Conservation (phyloP, 1,140 invertebrate genomes). For the Sarcophaga peregrina region DNA sequence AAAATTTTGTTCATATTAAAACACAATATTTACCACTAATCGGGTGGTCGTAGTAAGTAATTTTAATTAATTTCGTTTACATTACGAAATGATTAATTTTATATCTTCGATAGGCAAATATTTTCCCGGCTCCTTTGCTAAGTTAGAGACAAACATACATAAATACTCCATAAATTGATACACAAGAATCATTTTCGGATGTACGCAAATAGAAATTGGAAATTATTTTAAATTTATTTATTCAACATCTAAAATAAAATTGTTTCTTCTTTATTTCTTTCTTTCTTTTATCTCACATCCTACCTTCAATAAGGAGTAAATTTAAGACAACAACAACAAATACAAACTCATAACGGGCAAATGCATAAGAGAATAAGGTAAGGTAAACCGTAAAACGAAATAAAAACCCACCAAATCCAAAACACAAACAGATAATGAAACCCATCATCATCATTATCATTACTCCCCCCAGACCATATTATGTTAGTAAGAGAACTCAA, state of each 20-base stretch:
- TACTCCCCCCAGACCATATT: too few species aligned
- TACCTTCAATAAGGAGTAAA: not conserved
- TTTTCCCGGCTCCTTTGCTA: not conserved
- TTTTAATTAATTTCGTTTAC: constrained; percentile 18
- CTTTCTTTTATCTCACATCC: too few species aligned
- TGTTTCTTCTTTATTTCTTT: too few species aligned
- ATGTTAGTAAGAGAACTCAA: too few species aligned
- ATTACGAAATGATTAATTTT: not conserved
- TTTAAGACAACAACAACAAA: not conserved
- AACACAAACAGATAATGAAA: constrained; percentile 14
- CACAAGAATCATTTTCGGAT: not conserved
- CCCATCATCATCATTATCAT: not conserved
- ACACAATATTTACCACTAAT: too few species aligned
- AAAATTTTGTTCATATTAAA: too few species aligned
- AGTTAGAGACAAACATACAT: not conserved
- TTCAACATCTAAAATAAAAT: not conserved
- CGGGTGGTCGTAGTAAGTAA: not conserved
- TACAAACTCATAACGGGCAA: constrained; percentile 16
- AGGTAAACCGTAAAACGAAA: not conserved
- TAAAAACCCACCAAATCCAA: constrained; percentile 1
- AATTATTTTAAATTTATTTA: not conserved
- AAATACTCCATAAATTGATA: not conserved
- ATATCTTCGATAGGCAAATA: not conserved
- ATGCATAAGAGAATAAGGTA: not conserved
- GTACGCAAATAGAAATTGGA: constrained; percentile 23